These are phyloP conservation scores for Lanius collurio DNA, from an alignment of 2,113 vertebrate species.

Conservation along the genomic window DNA sequence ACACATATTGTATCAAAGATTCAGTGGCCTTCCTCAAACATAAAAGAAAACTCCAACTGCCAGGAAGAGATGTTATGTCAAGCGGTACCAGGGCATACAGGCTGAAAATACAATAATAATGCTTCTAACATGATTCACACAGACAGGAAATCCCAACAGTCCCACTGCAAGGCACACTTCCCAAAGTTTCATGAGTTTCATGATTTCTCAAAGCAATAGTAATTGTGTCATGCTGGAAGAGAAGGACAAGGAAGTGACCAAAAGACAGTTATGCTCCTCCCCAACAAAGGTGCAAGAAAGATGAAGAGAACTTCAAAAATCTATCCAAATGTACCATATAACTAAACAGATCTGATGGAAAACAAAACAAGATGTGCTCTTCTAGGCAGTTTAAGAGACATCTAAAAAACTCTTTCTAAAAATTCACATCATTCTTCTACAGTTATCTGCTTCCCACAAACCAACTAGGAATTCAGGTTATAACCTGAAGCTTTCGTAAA, in stretches of 20 bases:
- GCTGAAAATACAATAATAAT: not conserved
- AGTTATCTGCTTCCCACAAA: not conserved
- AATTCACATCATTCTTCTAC: not conserved
- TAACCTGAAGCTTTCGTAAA: not conserved
- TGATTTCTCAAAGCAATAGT: not conserved
- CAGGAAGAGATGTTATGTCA: not conserved
- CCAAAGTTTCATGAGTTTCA: not conserved
- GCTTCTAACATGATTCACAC: not conserved
- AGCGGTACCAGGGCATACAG: not conserved
- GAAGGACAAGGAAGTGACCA: not conserved
- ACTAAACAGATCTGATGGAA: not conserved
- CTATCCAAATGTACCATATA: not conserved
- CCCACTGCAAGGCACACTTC: accelerated
- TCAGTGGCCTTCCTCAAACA: not conserved
- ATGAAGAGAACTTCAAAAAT: not conserved
- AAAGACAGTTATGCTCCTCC: not conserved
- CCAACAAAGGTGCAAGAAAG: not conserved
- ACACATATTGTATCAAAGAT: not conserved
- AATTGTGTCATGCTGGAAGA: not conserved
- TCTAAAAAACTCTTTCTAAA: not conserved
- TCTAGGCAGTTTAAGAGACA: not conserved
- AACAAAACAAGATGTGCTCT: not conserved
- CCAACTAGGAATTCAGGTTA: not conserved
- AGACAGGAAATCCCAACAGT: not conserved
- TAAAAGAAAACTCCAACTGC: not conserved